phyloP scores from a whole-genome alignment of 2,888 invertebrate species.

The Bugula neritina region DNA sequence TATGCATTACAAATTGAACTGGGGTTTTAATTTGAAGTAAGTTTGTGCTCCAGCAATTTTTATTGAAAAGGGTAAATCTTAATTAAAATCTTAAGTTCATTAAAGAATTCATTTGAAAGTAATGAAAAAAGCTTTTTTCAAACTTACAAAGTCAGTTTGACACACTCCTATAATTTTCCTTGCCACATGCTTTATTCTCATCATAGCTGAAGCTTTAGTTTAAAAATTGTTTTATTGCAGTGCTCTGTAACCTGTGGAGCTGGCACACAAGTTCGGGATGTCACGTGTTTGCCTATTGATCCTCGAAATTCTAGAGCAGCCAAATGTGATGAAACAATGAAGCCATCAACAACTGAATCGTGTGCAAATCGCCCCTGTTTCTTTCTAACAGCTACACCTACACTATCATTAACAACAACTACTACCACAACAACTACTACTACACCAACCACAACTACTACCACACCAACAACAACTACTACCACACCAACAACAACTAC shows the following conservation, averaged over 20 bases:
- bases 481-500: neutral
- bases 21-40: too few relatives aligned
- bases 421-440: neutral
- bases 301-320: neutral
- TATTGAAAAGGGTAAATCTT: too few relatives aligned
- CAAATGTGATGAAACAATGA: neutral
- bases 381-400: neutral
- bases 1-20: neutral
- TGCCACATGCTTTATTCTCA: too few relatives aligned
- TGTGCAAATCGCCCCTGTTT: neutral
- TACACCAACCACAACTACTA: neutral
- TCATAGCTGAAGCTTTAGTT: too few relatives aligned
- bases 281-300: neutral
- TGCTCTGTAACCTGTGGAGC: conserved; percentile 7
- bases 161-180: too few relatives aligned
- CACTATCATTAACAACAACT: neutral
- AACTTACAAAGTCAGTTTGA: too few relatives aligned
- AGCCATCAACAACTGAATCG: neutral
- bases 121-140: too few relatives aligned
- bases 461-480: neutral
- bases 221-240: conserved; percentile 13
- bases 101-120: too few relatives aligned
- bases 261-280: neutral
- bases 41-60: too few relatives aligned
- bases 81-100: too few relatives aligned